Conservation (phyloP, 2,888 invertebrate genomes). For the Embidobia sp. region DNA sequence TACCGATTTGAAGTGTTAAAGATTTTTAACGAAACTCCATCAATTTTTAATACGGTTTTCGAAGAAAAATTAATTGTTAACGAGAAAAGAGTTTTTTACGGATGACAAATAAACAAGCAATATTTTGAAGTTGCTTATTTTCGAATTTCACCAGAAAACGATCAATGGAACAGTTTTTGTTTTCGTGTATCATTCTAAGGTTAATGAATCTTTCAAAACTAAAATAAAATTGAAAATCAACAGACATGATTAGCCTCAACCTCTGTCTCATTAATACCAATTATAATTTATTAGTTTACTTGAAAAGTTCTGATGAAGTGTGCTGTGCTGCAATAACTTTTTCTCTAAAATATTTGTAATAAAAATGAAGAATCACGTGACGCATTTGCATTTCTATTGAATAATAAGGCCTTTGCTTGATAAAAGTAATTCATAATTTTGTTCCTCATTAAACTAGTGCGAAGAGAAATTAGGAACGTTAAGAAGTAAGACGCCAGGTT, state of each 20-base stretch:
- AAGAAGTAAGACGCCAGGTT: slow-evolving; percentile 19
- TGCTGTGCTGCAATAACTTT: not conserved
- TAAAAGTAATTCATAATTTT: slow-evolving; percentile 14
- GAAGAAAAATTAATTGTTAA: no score
- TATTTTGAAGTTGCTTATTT: no score
- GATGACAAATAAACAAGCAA: no score
- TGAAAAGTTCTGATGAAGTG: not conserved
- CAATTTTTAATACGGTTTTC: no score
- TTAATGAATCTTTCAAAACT: slow-evolving; percentile 24
- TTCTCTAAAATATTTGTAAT: not conserved
- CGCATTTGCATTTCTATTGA: slow-evolving; percentile 33
- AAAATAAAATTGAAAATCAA: slow-evolving; percentile 12
- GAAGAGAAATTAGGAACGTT: slow-evolving; percentile 22
- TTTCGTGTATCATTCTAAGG: slow-evolving; percentile 1
- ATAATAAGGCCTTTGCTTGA: slow-evolving; percentile 9
- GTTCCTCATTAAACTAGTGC: no score
- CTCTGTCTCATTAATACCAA: slow-evolving; percentile 30
- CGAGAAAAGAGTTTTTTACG: no score
- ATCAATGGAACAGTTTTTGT: no score
- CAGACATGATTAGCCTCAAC: slow-evolving; percentile 29
- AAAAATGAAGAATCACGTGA: slow-evolving; percentile 4
- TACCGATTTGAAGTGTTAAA: no score
- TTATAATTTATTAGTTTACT: not conserved
- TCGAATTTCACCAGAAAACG: no score
- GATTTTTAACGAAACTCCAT: no score